A percentile compares a stretch with the other conserved stretches of the same genome.
phyloP scores from a whole-genome alignment of 2,113 vertebrate genomes.

The Cnemophilus loriae region DNA sequence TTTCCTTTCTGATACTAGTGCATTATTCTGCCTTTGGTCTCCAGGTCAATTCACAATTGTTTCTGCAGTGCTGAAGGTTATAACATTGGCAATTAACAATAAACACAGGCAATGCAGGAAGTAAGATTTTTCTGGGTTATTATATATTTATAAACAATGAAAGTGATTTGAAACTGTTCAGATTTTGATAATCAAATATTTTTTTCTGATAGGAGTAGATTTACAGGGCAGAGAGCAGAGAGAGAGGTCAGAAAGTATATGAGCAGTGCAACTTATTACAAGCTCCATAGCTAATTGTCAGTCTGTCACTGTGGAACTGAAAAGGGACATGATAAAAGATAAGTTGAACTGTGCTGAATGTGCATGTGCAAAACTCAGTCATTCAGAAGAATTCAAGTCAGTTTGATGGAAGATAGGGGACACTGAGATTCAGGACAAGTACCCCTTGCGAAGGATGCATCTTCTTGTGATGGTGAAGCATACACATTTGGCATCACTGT shows the following conservation, averaged over 20 bases:
- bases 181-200: neutral
- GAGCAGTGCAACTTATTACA: neutral
- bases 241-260: neutral
- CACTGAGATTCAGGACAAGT: neutral
- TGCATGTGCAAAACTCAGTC: neutral
- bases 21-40: neutral
- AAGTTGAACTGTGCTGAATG: neutral
- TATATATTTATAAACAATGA: neutral
- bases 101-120: neutral
- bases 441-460: neutral
- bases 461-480: neutral
- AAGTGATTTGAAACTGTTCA: neutral
- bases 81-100: neutral
- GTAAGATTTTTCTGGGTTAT: neutral
- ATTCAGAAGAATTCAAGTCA: neutral
- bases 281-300: neutral
- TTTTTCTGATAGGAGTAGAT: neutral
- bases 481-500: neutral
- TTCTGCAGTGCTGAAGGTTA: neutral
- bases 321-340: neutral
- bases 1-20: neutral
- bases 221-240: neutral
- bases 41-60: neutral
- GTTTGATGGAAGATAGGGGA: neutral
- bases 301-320: neutral